A percentile compares a stretch with the other conserved stretches of the same genome.
phyloP scores from a whole-genome alignment of 2,797 vertebrate genomes.

The Macropus fuliginosus region DNA sequence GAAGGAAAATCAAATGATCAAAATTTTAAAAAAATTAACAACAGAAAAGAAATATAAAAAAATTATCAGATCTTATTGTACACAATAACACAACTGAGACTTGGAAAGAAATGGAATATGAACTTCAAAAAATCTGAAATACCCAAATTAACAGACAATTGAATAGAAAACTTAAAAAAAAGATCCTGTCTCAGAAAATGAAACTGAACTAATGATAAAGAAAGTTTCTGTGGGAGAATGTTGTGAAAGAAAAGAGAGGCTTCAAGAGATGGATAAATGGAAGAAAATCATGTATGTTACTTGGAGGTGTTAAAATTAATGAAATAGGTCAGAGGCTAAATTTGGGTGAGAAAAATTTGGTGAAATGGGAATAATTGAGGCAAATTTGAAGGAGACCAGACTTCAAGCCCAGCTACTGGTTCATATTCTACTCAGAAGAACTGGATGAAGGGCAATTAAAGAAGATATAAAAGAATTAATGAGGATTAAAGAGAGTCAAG shows the following conservation, averaged over 20 bases:
- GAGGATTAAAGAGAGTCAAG: neutral
- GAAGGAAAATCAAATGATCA: neutral
- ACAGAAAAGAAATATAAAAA: neutral
- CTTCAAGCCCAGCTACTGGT: neutral
- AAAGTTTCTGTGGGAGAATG: neutral
- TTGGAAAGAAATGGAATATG: neutral
- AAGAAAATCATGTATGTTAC: neutral
- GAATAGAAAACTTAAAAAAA: neutral
- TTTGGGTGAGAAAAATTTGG: neutral
- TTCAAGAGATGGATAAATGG: neutral
- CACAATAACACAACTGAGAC: neutral
- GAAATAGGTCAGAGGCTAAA: neutral
- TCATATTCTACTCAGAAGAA: neutral
- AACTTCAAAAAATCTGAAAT: neutral
- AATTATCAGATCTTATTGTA: neutral
- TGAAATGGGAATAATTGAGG: neutral
- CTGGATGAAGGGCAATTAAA: neutral
- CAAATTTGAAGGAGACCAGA: neutral
- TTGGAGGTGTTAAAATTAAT: neutral
- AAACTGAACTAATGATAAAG: neutral
- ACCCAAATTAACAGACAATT: neutral
- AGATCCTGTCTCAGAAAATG: neutral
- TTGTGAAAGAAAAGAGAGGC: neutral
- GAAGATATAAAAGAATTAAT: neutral
- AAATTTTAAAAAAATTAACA: neutral